Conservation (phyloP, 2,113 vertebrate genomes). For the Poeciliopsis retropinna region DNA sequence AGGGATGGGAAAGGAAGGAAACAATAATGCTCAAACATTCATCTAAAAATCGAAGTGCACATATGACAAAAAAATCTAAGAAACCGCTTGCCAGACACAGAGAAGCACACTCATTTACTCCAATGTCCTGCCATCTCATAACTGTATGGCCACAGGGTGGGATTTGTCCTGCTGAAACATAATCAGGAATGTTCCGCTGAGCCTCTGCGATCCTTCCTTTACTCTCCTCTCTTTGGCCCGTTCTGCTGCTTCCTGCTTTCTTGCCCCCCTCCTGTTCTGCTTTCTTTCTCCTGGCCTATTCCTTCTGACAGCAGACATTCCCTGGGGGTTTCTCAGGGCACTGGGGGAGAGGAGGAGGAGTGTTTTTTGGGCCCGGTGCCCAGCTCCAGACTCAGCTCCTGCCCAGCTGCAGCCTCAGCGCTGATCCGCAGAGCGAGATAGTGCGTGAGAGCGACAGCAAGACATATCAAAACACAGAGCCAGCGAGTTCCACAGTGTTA, state of each 20-base stretch:
- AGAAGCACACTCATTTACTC: conserved; percentile 42
- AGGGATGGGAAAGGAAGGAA: conserved; percentile 58
- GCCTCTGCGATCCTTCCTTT: conserved; percentile 53
- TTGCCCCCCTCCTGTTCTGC: conserved; percentile 23
- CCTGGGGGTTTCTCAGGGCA: conserved; percentile 70
- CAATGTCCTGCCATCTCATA: conserved; percentile 53
- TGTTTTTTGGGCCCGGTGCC: conserved; percentile 67
- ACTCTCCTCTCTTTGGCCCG: conserved; percentile 35
- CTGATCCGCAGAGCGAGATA: conserved; percentile 54
- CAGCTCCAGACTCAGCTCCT: conserved; percentile 59
- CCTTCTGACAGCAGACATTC: conserved; percentile 71
- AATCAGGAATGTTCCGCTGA: conserved; percentile 74
- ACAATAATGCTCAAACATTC: conserved; percentile 39
- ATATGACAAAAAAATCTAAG: not conserved
- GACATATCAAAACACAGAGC: conserved; percentile 61
- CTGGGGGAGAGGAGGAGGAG: conserved; percentile 44
- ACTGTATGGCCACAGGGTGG: conserved; percentile 57
- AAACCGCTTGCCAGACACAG: conserved; percentile 28
- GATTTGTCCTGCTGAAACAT: conserved; percentile 69
- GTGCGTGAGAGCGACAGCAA: conserved; percentile 66
- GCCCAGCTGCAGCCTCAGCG: conserved; percentile 69
- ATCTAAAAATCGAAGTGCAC: conserved; percentile 38
- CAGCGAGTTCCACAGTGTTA: conserved; percentile 53
- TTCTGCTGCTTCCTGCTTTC: conserved; percentile 46
- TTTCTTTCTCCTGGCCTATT: conserved; percentile 58